phyloP scores from a whole-genome alignment of 2,797 vertebrate species.

The Brachymystax lenok region DNA sequence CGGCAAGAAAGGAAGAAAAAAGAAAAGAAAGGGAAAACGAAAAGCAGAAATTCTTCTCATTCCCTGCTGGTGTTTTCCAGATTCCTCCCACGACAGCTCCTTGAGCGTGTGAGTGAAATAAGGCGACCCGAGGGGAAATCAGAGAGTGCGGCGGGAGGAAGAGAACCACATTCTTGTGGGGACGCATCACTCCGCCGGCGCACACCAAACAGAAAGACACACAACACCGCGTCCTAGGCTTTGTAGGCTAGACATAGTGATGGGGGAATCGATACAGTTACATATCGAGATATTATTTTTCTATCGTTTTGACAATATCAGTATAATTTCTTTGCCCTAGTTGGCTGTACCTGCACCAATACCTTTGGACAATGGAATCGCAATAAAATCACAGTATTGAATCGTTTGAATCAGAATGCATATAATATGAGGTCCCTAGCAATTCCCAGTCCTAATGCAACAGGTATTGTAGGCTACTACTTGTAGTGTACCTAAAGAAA shows the following conservation, averaged over 20 bases:
- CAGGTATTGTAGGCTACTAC: constrained; percentile 53
- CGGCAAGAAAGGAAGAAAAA: constrained; percentile 51
- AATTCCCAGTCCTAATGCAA: constrained; percentile 20
- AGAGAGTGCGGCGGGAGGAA: constrained; percentile 65
- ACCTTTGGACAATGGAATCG: too few species aligned
- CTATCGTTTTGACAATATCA: too few species aligned
- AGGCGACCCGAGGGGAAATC: constrained; percentile 63
- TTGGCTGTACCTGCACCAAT: too few species aligned
- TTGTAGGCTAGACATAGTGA: constrained; percentile 23
- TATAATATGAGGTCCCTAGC: too few species aligned
- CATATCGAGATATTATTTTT: too few species aligned
- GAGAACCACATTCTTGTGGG: constrained; percentile 74
- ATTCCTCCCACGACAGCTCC: constrained; percentile 73
- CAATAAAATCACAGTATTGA: too few species aligned
- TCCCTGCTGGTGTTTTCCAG: constrained; percentile 80
- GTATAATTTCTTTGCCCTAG: too few species aligned
- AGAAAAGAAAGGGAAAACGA: constrained; percentile 64
- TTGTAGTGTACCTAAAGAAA: constrained; percentile 14
- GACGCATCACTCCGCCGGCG: constrained; percentile 62
- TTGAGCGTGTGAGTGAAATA: constrained; percentile 63
- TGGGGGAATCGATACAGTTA: constrained; percentile 6
- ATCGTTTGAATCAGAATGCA: too few species aligned
- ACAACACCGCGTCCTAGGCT: constrained; percentile 41
- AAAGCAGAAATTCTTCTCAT: constrained; percentile 81
- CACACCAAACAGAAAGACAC: constrained; percentile 53